Evolutionary conservation across 1,140 invertebrate species (phyloP), one percentile per base, ranked within the genome.

Genomic region (Bradysia coprophila): DNA sequence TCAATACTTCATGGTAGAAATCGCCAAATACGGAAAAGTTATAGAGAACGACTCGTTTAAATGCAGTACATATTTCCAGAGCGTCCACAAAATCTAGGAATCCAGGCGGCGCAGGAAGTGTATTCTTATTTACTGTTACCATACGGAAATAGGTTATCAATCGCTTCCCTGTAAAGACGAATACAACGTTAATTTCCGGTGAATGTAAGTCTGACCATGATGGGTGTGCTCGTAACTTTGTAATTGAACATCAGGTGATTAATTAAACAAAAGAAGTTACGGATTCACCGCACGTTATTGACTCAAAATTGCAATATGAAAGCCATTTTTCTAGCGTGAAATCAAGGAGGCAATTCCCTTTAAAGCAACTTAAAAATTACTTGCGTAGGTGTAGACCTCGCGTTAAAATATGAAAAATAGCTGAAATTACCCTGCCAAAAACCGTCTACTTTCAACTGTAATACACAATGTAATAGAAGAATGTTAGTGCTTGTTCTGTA

Each of bases 1-100:
- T 38, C 22, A 43, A 19, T 9, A 43, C 28, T 38, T 43, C 34
- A 21, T 43, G 15, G 23, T 24, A 56, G 41, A 59, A 52, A 31
- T 61, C 56, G 11, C 57, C 56, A 38, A 58, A 61, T 2, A 61
- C 58, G 15, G 56, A 54, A 38, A 58, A 56, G 43, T 61, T 61
- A 44, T 61, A 61, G 23, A 47, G 45, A 11, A 58, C 52, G 2
- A 61, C 42, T 1, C 57, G 56, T n/a, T 54, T 52, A 13, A 61
- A 51, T 10, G 53, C 53, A 43, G 54, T 50, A 45, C 56, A 57
- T 40, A 49, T 50, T 38, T 56, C 48, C 34, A 61, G 43, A 40
- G 58, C 56, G 38, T 54, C 55, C 24, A 44, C 45, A 16, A 44
- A 58, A 16, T 58, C 55, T 4, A 15, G 43, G 33, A 55, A 61